Percentiles rank a stretch among this genome's conserved stretches.
Evolutionary conservation across 2,113 vertebrate species (phyloP).

Genomic region (Aspiorhynchus laticeps): DNA sequence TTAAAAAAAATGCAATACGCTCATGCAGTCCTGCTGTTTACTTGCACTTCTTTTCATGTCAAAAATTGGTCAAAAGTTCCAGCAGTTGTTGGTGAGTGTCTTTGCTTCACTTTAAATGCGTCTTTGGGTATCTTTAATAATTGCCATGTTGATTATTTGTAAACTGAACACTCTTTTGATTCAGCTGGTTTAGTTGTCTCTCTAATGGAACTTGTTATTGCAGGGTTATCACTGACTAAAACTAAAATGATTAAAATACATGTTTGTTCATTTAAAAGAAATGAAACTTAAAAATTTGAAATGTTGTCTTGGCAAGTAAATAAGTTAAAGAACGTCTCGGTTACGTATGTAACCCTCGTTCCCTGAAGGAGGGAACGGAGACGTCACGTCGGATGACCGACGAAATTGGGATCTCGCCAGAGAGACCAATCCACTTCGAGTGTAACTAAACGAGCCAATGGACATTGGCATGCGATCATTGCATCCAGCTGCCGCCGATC

Average conservation of each 20-base stretch:
- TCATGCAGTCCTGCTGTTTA: background rate
- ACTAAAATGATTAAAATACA: too few relatives aligned
- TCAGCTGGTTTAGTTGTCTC: background rate
- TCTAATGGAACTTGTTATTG: too few relatives aligned
- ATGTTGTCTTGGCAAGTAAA: too few relatives aligned
- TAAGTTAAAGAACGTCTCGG: too few relatives aligned
- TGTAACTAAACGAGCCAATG: too few relatives aligned
- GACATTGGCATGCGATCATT: too few relatives aligned
- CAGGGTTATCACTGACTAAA: background rate
- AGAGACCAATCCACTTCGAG: too few relatives aligned
- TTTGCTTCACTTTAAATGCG: background rate
- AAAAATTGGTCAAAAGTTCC: background rate
- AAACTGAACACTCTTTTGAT: background rate
- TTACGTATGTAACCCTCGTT: too few relatives aligned
- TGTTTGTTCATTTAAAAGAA: background rate
- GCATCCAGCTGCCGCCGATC: too few relatives aligned
- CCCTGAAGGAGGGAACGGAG: too few relatives aligned
- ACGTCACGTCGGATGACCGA: too few relatives aligned
- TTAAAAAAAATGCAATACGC: constrained; percentile 64
- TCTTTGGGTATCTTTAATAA: background rate
- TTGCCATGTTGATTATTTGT: background rate
- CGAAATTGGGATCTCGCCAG: too few relatives aligned
- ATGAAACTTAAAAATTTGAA: background rate
- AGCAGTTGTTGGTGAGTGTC: background rate
- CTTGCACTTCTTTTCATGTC: background rate